These are phyloP conservation scores for Eucidaris tribuloides DNA, from an alignment of 35 echinoderm and acorn worm genomes.

Conservation along the genomic window DNA sequence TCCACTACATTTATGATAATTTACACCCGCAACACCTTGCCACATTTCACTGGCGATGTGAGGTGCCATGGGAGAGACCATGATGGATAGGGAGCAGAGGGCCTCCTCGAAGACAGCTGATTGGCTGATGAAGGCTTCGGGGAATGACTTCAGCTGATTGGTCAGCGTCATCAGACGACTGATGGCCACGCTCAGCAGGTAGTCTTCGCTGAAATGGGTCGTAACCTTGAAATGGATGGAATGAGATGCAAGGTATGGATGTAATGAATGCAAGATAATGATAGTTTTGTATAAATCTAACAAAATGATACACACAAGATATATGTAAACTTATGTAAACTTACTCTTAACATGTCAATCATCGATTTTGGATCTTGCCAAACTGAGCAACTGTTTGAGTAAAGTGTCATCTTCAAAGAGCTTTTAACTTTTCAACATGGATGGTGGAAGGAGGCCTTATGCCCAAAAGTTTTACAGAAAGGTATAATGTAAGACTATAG, in stretches of 20 bases:
- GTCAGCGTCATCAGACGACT: constrained; percentile 74
- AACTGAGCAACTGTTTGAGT: no score
- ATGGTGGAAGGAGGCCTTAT: no score
- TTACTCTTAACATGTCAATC: no score
- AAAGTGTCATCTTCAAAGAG: no score
- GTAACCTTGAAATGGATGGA: constrained; percentile 52
- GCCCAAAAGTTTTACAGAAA: no score
- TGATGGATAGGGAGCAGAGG: constrained; percentile 60
- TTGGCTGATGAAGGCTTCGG: constrained; percentile 40
- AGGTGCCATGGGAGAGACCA: constrained; percentile 92
- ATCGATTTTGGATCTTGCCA: no score
- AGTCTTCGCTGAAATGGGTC: constrained; percentile 56
- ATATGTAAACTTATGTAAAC: no score
- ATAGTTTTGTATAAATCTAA: no score
- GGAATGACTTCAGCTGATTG: constrained; percentile 44
- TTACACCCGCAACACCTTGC: constrained; percentile 36
- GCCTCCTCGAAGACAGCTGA: constrained; percentile 60
- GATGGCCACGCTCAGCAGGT: constrained; percentile 84
- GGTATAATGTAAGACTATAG: no score
- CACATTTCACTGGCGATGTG: constrained; percentile 78
- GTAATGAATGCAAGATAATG: no score
- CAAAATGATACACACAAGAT: no score
- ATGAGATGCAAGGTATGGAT: neutral
- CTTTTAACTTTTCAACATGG: no score
- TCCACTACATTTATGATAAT: neutral